Evolutionary conservation across 2,797 vertebrate genomes (phyloP).

Genomic region (Myoxocephalus aenaeus): DNA sequence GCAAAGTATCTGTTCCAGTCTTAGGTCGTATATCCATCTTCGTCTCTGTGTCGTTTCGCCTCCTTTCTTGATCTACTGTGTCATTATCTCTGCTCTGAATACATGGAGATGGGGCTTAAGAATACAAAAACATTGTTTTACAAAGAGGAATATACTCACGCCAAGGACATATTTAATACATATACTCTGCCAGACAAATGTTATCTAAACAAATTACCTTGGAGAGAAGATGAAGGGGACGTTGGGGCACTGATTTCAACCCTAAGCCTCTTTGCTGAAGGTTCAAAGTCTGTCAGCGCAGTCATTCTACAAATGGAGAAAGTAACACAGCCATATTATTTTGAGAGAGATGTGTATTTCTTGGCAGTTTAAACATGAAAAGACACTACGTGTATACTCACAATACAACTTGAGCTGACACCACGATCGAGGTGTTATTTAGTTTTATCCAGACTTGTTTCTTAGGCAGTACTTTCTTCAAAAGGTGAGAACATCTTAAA

Average conservation of each 20-base stretch:
- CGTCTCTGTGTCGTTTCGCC: not conserved
- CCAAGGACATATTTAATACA: not conserved
- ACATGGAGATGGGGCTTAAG: conserved; percentile 26
- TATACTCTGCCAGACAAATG: not conserved
- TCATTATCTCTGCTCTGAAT: conserved; percentile 24
- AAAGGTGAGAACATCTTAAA: conserved; percentile 38
- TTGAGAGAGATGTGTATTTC: not conserved
- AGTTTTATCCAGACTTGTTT: conserved; percentile 48
- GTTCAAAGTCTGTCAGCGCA: conserved; percentile 69
- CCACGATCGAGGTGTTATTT: conserved; percentile 31
- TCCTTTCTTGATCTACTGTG: conserved; percentile 29
- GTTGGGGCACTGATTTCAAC: conserved; percentile 29
- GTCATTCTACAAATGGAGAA: conserved; percentile 67
- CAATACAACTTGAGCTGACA: conserved; percentile 72
- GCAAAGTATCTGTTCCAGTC: conserved; percentile 33
- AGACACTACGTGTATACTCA: conserved; percentile 58
- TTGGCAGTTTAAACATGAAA: not conserved
- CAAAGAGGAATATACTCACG: not conserved
- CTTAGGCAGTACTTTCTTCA: conserved; percentile 50
- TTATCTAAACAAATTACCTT: conserved; percentile 46
- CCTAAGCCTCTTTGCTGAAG: conserved; percentile 68
- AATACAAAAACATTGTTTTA: not conserved
- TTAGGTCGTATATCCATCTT: conserved; percentile 58
- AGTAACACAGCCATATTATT: not conserved
- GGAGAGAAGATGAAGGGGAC: conserved; percentile 9